Evolutionary conservation across 2,888 invertebrate genomes (phyloP).

Genomic region (Cephus spinipes): DNA sequence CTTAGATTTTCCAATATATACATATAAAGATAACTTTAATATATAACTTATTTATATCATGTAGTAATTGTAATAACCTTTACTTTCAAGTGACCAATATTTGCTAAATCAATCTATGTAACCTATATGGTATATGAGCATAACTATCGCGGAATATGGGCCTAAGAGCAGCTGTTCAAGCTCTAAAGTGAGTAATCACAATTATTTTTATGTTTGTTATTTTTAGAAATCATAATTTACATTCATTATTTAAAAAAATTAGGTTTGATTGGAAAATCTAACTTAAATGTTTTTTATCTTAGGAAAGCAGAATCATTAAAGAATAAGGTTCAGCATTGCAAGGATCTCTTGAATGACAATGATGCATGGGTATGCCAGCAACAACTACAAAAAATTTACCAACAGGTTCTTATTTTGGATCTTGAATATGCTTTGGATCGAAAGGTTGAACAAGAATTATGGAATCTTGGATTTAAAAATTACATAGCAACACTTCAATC

Average conservation of each 20-base stretch:
- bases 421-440: constrained; percentile 88
- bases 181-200: constrained; percentile 73
- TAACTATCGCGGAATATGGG: constrained; percentile 71
- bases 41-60: background rate
- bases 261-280: background rate
- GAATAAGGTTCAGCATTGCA: constrained; percentile 75
- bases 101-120: constrained; percentile 29
- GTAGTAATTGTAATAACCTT: background rate
- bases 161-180: constrained; percentile 81
- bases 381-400: constrained; percentile 65
- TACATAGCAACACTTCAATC: constrained; percentile 84
- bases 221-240: constrained; percentile 17
- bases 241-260: constrained; percentile 10
- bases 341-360: constrained; percentile 68
- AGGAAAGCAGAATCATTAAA: constrained; percentile 83
- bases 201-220: background rate
- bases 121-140: constrained; percentile 39
- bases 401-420: constrained; percentile 78
- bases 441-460: constrained; percentile 90
- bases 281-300: constrained; percentile 24
- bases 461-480: constrained; percentile 90
- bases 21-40: background rate
- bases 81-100: background rate
- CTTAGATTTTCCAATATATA: background rate
- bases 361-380: constrained; percentile 69